Evolutionary conservation across 1,140 invertebrate genomes (phyloP), one percentile per base, ranked within the genome.

Genomic region (Druon quercuslanigerum): DNA sequence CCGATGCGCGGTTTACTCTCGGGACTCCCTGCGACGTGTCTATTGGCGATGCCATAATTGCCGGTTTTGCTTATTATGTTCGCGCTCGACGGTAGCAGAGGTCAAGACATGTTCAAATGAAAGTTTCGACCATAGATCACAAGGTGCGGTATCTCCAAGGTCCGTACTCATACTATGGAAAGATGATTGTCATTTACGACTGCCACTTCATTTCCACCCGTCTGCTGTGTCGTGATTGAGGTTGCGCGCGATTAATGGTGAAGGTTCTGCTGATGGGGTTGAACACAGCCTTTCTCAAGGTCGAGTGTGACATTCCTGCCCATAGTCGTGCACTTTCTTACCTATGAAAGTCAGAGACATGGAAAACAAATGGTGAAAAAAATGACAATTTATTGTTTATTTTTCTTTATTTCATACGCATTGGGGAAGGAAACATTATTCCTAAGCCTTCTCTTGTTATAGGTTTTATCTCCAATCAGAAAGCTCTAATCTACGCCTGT

Each of bases 171-270:
- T 54, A 81, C 84, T 81, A 66, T 76, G 71, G 81, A 82, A 85
- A 85, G 74, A 57, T 82, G 83, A 87, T 85, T 86, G 85, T 89
- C 87, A 82, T 89, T 89, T 86, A 87, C 81, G 84, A 89, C 83
- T 80, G 74, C 51, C 72, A 71, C 73, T 80, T 78, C 78, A 74
- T 84, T 84, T 73, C 78, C 70, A 57, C 56, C 20, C 56, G 56
- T 25, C 56, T 57, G 17, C 56, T 25, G 13, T 57, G 19, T 17
- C 11, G 60, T 40, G 33, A 66, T 66, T 66, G 14, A 66, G 60
- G 33, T 66, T 33, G 60, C 25, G 25, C 25, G 0, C 57, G 57
- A 66, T 66, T 66, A 66, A 33, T 66, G 57, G 25, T 25, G 14
- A 54, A 54, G 20, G 25, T 66, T 20, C 57, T 66, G 25, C 33